Base-by-base conservation (phyloP, 2,113 vertebrate genomes). In the Vicugna pacos region DNA sequence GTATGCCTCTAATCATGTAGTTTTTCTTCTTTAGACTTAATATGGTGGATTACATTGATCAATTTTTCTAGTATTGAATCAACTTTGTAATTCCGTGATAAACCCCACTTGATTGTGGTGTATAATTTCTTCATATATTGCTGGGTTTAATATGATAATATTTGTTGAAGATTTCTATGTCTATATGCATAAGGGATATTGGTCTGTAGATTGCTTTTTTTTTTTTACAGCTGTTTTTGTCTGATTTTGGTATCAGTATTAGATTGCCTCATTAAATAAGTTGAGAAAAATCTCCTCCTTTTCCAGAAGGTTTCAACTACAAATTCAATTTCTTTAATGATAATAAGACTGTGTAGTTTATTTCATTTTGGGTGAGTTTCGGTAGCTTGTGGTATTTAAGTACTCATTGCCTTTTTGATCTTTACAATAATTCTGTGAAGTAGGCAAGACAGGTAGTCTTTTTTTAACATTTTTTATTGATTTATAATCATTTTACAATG, bases 321-420 rank as follows among this genome's bases (percentile, higher is more conserved):
- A 69, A 79, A 93, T 77, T 77, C 30, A 77, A 30, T 93, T 76
- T 67, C 12, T 69, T 35, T 50, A 81, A 93, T 93, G 26, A 65
- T 93, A 56, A n/a, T 56, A 93, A 17, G 6, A 88, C 12, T 76
- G 30, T 70, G 17, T 79, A 86, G 38, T 58, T 20, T 35, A 2
- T 86, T 77, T 85, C 35, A 93, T 70, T 35, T 79, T 79, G 82
- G 58, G 20, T 54, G 38, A 50, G 17, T 93, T 70, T 69, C 50
- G 46, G 50, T 60, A 87, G 62, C 60, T 80, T 38, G 42, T 32
- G 16, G 42, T 70, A 8, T 70, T 52, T 93, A 69, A 60, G 38
- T n/a, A 48, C 28, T 79, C 50, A 24, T 70, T 79, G 38, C n/a
- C 12, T 22, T 70, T 85, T 87, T 93, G 5, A 75, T 75, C 38